Conservation (phyloP, 1,140 invertebrate species). For the Agrypnia vestita region DNA sequence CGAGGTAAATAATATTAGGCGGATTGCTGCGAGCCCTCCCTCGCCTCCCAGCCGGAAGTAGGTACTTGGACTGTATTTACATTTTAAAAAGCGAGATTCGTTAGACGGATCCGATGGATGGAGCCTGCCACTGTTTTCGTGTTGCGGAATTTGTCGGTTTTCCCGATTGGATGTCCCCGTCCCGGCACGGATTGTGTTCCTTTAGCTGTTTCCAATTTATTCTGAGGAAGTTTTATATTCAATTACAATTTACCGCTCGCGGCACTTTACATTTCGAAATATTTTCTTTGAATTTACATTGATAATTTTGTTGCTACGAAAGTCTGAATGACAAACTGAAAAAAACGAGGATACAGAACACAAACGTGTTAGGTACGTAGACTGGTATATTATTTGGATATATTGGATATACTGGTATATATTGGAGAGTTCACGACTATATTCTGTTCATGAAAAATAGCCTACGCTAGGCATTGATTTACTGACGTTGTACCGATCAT, state of each 20-base stretch:
- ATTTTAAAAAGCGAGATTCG: conserved; percentile 60
- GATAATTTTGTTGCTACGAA: conserved; percentile 12
- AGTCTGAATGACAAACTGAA: neutral
- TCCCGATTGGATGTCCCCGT: neutral
- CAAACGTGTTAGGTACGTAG: too few species aligned
- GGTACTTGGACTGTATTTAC: conserved; percentile 54
- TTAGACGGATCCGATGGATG: conserved; percentile 57
- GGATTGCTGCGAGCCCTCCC: conserved; percentile 45
- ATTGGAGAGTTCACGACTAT: too few species aligned
- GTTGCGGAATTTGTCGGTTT: conserved; percentile 18
- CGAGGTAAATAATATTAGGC: conserved; percentile 61
- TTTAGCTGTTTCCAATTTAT: conserved; percentile 55
- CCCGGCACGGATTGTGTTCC: conserved; percentile 40
- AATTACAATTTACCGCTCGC: conserved; percentile 10
- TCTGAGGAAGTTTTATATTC: conserved; percentile 34
- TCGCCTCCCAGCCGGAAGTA: neutral
- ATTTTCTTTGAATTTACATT: conserved; percentile 29
- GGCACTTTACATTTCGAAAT: conserved; percentile 11
- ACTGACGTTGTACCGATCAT: too few species aligned
- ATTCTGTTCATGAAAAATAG: too few species aligned
- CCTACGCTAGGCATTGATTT: too few species aligned
- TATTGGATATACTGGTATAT: too few species aligned
- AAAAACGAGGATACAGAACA: too few species aligned
- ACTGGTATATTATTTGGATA: too few species aligned
- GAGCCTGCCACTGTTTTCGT: neutral